These are phyloP conservation scores for Edolisoma coerulescens DNA, from an alignment of 2,113 vertebrate genomes.

Conservation along the genomic window DNA sequence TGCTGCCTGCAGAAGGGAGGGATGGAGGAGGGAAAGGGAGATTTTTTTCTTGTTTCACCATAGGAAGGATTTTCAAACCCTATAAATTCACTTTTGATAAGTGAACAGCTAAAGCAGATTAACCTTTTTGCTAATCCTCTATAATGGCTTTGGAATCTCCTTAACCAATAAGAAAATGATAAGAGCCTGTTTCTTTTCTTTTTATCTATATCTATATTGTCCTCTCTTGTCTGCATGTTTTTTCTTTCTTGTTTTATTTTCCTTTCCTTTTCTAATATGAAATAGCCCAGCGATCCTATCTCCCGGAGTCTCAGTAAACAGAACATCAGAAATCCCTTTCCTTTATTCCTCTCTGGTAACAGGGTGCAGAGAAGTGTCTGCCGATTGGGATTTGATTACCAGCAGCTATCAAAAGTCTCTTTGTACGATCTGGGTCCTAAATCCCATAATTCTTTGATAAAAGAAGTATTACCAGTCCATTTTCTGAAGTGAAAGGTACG, in stretches of 20 bases:
- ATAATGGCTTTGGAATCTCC: constrained; percentile 87
- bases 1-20: not conserved
- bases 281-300: constrained; percentile 82
- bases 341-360: constrained; percentile 78
- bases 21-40: not conserved
- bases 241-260: constrained; percentile 58
- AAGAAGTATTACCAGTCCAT: constrained; percentile 82
- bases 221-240: constrained; percentile 37
- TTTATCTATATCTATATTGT: constrained; percentile 69
- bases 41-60: constrained; percentile 2
- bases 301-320: constrained; percentile 74
- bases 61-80: constrained; percentile 55
- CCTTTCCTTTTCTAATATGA: constrained; percentile 56
- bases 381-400: constrained; percentile 84
- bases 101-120: constrained; percentile 79
- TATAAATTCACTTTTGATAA: constrained; percentile 72
- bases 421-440: constrained; percentile 81
- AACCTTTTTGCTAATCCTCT: constrained; percentile 83
- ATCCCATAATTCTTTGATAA: constrained; percentile 96
- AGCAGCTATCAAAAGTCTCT: constrained; percentile 79
- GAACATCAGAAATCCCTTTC: constrained; percentile 81
- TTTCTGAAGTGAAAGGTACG: constrained; percentile 86
- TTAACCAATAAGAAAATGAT: constrained; percentile 73
- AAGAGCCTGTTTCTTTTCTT: constrained; percentile 73
- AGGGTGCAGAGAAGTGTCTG: constrained; percentile 79